phyloP scores from a whole-genome alignment of 2,888 invertebrate genomes.

The Rhagophthalmus giganteus region DNA sequence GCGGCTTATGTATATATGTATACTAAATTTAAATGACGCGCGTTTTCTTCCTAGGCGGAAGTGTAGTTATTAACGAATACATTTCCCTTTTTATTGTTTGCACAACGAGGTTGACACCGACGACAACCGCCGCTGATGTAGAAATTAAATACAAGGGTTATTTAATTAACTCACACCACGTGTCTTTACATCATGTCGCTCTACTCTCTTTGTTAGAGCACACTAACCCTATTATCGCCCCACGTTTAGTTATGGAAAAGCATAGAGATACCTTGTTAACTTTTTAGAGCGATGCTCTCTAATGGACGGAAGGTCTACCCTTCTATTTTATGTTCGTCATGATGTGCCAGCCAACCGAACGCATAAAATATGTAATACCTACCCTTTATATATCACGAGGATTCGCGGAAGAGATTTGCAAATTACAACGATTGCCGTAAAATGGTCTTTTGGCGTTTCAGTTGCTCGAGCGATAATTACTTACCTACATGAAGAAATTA shows the following conservation, averaged over 20 bases:
- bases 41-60: too few species aligned
- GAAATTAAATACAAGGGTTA: constrained; percentile 18
- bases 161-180: constrained; percentile 18
- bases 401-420: too few species aligned
- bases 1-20: neutral
- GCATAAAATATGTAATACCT: neutral
- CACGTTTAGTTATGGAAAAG: constrained; percentile 18
- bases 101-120: neutral
- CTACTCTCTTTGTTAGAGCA: constrained; percentile 14
- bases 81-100: neutral
- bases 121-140: constrained; percentile 9
- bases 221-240: constrained; percentile 12
- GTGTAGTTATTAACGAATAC: too few species aligned
- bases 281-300: constrained; percentile 14
- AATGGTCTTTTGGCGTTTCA: too few species aligned
- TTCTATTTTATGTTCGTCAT: neutral
- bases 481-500: too few species aligned
- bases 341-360: neutral
- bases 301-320: constrained; percentile 16
- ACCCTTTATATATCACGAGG: too few species aligned
- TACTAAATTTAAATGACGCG: neutral
- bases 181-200: constrained; percentile 15
- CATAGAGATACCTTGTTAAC: constrained; percentile 24
- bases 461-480: too few species aligned
- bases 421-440: too few species aligned